Percentiles rank a stretch among this genome's conserved stretches.
These are phyloP conservation scores for Rapana venosa DNA, from an alignment of 2,888 invertebrate species.

Conservation along the genomic window DNA sequence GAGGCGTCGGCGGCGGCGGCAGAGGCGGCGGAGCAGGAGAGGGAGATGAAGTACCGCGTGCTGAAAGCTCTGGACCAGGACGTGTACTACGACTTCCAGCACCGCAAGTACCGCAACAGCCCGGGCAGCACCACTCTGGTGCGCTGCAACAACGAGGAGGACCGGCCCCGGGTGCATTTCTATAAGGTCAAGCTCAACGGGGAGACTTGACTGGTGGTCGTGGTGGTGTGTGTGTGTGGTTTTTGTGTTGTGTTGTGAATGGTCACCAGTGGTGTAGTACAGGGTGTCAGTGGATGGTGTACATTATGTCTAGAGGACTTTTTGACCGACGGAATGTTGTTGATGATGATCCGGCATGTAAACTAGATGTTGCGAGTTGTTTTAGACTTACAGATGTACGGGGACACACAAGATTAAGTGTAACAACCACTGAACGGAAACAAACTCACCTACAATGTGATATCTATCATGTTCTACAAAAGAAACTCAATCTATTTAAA, in stretches of 20 bases:
- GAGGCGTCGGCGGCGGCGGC: neutral
- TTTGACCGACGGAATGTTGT: too few relatives aligned
- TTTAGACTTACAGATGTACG: too few relatives aligned
- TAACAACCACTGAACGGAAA: too few relatives aligned
- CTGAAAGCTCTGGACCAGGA: constrained; percentile 53
- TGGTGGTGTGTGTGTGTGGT: neutral
- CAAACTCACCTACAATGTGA: too few relatives aligned
- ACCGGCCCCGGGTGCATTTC: constrained; percentile 52
- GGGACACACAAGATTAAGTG: too few relatives aligned
- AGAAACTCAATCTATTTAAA: too few relatives aligned
- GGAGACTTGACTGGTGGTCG: neutral
- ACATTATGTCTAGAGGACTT: too few relatives aligned
- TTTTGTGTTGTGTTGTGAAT: neutral
- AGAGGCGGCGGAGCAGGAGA: neutral
- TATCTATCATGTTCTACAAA: too few relatives aligned
- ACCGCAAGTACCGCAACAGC: constrained; percentile 47
- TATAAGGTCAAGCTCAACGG: constrained; percentile 48
- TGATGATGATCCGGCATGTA: too few relatives aligned
- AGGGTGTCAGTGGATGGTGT: too few relatives aligned
- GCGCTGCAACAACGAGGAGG: constrained; percentile 36
- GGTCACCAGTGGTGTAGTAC: neutral
- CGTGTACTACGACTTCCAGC: constrained; percentile 53
- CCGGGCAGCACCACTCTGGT: constrained; percentile 8
- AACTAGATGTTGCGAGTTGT: too few relatives aligned
- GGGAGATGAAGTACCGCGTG: constrained; percentile 47